These are phyloP conservation scores for Oligia latruncula DNA, from an alignment of 2,888 invertebrate species.

Conservation along the genomic window DNA sequence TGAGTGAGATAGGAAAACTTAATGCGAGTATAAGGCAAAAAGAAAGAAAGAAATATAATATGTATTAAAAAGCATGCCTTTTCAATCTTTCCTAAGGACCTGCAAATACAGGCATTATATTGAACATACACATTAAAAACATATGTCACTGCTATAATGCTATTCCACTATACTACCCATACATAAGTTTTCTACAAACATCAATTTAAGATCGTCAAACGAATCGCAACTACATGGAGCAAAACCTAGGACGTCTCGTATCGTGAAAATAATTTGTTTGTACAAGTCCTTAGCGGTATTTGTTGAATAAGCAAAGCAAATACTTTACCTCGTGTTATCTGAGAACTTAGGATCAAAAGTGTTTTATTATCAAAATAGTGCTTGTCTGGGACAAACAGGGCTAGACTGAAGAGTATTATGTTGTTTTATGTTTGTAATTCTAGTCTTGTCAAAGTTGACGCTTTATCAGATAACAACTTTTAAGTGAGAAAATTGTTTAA, in stretches of 20 bases:
- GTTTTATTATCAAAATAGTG: slow-evolving; percentile 6
- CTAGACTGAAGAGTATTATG: not conserved
- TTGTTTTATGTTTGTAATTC: not conserved
- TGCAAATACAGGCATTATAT: not conserved
- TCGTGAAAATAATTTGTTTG: slow-evolving; percentile 22
- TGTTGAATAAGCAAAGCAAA: slow-evolving; percentile 39
- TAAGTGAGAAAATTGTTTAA: not conserved
- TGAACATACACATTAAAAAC: not conserved
- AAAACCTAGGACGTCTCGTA: slow-evolving; percentile 1
- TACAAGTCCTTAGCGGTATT: slow-evolving; percentile 14
- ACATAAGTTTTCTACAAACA: slow-evolving; percentile 22
- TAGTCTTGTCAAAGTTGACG: not conserved
- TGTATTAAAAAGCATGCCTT: not conserved
- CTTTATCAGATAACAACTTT: not conserved
- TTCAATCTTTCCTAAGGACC: too few relatives aligned
- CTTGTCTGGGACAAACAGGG: not conserved
- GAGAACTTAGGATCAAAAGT: slow-evolving; percentile 13
- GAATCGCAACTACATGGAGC: not conserved
- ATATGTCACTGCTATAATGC: not conserved
- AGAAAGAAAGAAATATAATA: not conserved
- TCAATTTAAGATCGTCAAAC: slow-evolving; percentile 7
- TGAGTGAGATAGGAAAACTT: not conserved
- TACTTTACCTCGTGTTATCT: slow-evolving; percentile 11
- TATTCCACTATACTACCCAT: not conserved
- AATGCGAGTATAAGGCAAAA: not conserved